Percentiles rank a stretch among this genome's conserved stretches.
Conservation (phyloP, 2,888 invertebrate species). For the Lepidonotus clava region DNA sequence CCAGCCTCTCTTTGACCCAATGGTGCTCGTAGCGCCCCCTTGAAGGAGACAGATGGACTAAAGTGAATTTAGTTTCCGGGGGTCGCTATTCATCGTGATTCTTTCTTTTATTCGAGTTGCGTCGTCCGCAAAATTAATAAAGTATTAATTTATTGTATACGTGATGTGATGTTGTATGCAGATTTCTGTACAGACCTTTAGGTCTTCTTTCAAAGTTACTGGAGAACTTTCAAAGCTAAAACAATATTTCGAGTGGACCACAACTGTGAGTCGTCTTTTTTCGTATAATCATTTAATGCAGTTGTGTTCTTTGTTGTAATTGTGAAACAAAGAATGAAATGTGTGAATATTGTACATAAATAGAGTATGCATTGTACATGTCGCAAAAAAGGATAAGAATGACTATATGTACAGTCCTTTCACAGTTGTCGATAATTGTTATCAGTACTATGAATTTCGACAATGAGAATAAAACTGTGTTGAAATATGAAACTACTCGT, state of each 20-base stretch:
- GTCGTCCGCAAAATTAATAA: not conserved
- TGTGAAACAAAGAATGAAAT: not conserved
- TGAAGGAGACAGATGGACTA: not conserved
- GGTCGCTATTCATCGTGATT: not conserved
- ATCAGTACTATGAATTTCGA: too few relatives aligned
- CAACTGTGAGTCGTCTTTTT: too few relatives aligned
- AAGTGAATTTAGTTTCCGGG: not conserved
- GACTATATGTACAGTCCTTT: not conserved
- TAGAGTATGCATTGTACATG: not conserved
- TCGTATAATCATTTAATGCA: too few relatives aligned
- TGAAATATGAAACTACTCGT: not conserved
- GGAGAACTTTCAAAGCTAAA: too few relatives aligned
- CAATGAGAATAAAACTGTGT: not conserved
- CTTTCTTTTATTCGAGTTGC: not conserved
- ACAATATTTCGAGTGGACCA: too few relatives aligned
- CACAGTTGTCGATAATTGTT: not conserved
- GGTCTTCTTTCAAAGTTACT: too few relatives aligned
- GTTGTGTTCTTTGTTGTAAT: not conserved
- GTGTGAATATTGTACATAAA: not conserved
- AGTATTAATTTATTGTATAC: slow-evolving; percentile 44
- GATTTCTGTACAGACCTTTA: too few relatives aligned
- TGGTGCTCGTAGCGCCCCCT: slow-evolving; percentile 27
- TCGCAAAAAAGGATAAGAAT: too few relatives aligned
- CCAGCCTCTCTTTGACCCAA: not conserved
- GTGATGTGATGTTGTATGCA: too few relatives aligned